Percentiles rank a stretch among this genome's conserved stretches.
phyloP scores from a whole-genome alignment of 2,888 invertebrate genomes.

The Drosophila hamatofila region DNA sequence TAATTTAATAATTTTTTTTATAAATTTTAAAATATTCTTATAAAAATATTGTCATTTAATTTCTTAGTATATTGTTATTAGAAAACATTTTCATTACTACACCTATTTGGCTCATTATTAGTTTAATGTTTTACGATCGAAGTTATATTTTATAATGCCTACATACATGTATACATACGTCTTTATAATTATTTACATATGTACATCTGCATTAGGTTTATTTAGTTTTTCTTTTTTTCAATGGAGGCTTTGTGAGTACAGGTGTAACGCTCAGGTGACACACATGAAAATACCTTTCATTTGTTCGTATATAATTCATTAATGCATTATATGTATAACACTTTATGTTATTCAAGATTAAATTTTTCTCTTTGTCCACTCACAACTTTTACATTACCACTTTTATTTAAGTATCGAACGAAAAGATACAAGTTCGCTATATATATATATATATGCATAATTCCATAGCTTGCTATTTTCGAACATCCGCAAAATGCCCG shows the following conservation, averaged over 20 bases:
- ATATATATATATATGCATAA: too few species aligned
- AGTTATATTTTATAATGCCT: too few species aligned
- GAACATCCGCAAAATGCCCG: conserved; percentile 35
- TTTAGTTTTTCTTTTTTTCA: conserved; percentile 1
- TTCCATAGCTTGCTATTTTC: conserved; percentile 15
- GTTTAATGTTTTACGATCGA: not conserved
- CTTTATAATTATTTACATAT: not conserved
- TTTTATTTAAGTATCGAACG: too few species aligned
- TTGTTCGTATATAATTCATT: not conserved
- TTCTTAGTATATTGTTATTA: not conserved
- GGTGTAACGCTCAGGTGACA: conserved; percentile 4
- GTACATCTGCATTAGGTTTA: conserved; percentile 1
- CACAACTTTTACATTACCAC: too few species aligned
- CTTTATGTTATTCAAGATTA: not conserved
- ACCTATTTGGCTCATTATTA: too few species aligned
- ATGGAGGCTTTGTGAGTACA: conserved; percentile 13
- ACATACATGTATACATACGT: not conserved
- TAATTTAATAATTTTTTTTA: too few species aligned
- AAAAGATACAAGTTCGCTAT: too few species aligned
- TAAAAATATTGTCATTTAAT: too few species aligned
- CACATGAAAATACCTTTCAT: not conserved
- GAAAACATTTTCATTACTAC: not conserved
- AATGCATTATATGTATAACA: not conserved
- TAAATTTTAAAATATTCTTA: too few species aligned
- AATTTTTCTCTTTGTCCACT: not conserved